Percentiles rank a stretch among this genome's conserved stretches.
Conservation (phyloP, 2,888 invertebrate genomes). For the Apamea monoglypha region DNA sequence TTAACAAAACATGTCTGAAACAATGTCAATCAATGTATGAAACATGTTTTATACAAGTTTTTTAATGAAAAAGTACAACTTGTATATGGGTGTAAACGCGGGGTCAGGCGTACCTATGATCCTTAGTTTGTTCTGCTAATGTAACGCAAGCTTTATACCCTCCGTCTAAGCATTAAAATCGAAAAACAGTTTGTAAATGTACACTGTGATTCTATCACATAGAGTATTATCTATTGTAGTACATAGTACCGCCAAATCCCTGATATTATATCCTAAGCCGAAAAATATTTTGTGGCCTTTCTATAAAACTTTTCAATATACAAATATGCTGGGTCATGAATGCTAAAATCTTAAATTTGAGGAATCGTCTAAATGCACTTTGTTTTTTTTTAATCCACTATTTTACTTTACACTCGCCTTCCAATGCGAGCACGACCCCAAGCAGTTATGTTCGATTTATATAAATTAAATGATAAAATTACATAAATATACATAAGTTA, state of each 20-base stretch:
- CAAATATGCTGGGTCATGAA: conserved; percentile 47
- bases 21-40: neutral
- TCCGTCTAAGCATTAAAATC: neutral
- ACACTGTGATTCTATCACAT: conserved; percentile 50
- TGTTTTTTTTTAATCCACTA: neutral
- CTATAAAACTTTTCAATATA: conserved; percentile 42
- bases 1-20: neutral
- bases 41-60: neutral
- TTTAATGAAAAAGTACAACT: neutral
- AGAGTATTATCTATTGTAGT: conserved; percentile 42
- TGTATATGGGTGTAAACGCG: neutral
- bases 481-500: conserved; percentile 35
- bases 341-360: conserved; percentile 11
- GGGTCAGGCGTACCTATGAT: neutral
- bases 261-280: conserved; percentile 29
- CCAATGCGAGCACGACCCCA: conserved; percentile 9
- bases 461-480: conserved; percentile 21
- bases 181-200: conserved; percentile 44
- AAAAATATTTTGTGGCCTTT: conserved; percentile 52
- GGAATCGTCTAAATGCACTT: conserved; percentile 37
- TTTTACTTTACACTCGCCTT: conserved; percentile 7
- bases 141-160: conserved; percentile 5
- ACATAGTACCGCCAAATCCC: conserved; percentile 32
- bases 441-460: conserved; percentile 20
- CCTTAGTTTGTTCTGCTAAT: neutral